These are phyloP conservation scores for Bombyx mandarina DNA, from an alignment of 1,140 invertebrate species.

Conservation along the genomic window DNA sequence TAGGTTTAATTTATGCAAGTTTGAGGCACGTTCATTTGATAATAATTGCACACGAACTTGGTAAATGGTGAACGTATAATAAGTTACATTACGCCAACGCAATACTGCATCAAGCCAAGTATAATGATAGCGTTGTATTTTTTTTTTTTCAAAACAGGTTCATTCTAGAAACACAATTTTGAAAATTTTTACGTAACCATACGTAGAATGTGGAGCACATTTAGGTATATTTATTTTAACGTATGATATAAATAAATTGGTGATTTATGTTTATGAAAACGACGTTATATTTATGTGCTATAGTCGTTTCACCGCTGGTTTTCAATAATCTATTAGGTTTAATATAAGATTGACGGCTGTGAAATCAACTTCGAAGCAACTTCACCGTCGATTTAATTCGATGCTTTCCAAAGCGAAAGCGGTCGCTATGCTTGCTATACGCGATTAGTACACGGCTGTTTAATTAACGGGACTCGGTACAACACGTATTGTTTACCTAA, in stretches of 20 bases:
- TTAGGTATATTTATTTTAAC: no score
- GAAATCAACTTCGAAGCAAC: constrained; percentile 1
- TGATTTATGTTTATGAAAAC: no score
- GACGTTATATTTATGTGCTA: no score
- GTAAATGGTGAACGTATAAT: constrained; percentile 12
- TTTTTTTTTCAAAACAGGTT: no score
- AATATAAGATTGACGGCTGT: background rate
- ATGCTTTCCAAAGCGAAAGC: constrained; percentile 63
- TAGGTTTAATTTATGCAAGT: constrained; percentile 34
- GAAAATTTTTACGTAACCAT: no score
- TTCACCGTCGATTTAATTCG: constrained; percentile 9
- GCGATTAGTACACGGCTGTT: constrained; percentile 42
- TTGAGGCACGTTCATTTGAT: constrained; percentile 17
- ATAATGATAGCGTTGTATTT: no score
- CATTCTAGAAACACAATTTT: no score
- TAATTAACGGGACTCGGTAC: constrained; percentile 45
- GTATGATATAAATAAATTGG: no score
- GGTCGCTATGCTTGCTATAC: constrained; percentile 28
- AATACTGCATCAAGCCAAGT: no score
- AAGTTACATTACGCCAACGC: constrained; percentile 15
- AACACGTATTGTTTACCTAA: constrained; percentile 20
- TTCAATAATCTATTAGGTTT: no score
- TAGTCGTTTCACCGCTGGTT: no score
- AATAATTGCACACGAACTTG: constrained; percentile 9
- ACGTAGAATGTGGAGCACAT: no score